phyloP scores from a whole-genome alignment of 2,113 vertebrate genomes.

The Sceloporus undulatus region DNA sequence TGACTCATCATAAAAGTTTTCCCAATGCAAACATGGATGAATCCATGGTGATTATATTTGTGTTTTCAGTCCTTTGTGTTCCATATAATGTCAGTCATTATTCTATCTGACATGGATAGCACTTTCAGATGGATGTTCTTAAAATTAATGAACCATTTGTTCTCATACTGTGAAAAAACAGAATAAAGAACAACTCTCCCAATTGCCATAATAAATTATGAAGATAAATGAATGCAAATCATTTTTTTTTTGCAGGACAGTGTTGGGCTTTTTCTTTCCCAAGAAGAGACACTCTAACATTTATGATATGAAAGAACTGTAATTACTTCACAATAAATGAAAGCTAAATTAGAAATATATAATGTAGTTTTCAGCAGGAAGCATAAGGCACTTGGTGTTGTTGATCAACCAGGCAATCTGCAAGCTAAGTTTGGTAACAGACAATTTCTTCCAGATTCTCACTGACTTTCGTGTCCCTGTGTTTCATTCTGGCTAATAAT shows the following conservation, averaged over 20 bases:
- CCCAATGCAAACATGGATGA: slow-evolving; percentile 49
- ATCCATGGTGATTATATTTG: slow-evolving; percentile 46
- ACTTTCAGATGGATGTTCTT: slow-evolving; percentile 55
- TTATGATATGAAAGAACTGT: slow-evolving; percentile 18
- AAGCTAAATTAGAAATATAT: slow-evolving; percentile 8
- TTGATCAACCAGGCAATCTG: not conserved
- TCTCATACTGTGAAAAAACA: slow-evolving; percentile 52
- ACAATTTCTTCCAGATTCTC: not conserved
- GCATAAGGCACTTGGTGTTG: not conserved
- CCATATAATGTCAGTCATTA: slow-evolving; percentile 61
- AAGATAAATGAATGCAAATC: slow-evolving; percentile 54
- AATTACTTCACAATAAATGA: slow-evolving; percentile 10
- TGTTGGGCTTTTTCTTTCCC: slow-evolving; percentile 25
- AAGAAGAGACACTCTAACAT: slow-evolving; percentile 34
- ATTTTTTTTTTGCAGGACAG: slow-evolving; percentile 56
- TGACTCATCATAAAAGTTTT: slow-evolving; percentile 45
- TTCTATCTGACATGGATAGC: slow-evolving; percentile 47
- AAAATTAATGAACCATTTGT: slow-evolving; percentile 68
- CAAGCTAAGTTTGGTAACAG: not conserved
- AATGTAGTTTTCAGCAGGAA: not conserved
- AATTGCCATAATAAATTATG: slow-evolving; percentile 50
- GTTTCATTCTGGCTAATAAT: not conserved
- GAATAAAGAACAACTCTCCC: slow-evolving; percentile 52
- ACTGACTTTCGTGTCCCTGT: not conserved
- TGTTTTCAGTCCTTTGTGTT: slow-evolving; percentile 44